These are phyloP conservation scores for Caenorhabditis parvicauda DNA, from an alignment of 2,888 invertebrate genomes.

Conservation along the genomic window DNA sequence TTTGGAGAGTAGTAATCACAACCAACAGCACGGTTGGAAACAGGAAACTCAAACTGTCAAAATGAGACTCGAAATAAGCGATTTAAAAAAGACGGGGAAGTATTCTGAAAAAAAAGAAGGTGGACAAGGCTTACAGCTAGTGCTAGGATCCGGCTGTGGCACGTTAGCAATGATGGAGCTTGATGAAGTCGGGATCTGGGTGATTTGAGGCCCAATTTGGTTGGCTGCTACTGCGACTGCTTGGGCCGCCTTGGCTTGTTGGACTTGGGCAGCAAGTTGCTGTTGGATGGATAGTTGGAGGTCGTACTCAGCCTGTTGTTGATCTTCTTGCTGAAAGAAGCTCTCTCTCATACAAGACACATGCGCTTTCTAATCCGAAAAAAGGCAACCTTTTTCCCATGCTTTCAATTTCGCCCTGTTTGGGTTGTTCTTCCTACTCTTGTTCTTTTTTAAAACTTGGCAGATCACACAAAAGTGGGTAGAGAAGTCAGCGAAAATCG, in stretches of 20 bases:
- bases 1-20: no score
- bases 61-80: no score
- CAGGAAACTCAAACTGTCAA: no score
- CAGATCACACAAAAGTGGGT: no score
- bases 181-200: not conserved
- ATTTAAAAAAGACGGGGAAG: not conserved
- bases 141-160: conserved; percentile 39
- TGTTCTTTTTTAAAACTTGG: no score
- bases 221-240: conserved; percentile 13
- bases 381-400: not conserved
- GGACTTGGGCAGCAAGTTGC: conserved; percentile 30
- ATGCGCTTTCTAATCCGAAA: conserved; percentile 19
- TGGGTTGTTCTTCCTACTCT: no score
- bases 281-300: conserved; percentile 39
- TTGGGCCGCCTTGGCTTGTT: conserved; percentile 4
- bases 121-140: conserved; percentile 40
- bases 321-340: conserved; percentile 36
- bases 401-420: not conserved
- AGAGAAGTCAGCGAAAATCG: no score
- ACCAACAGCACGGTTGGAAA: no score
- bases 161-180: conserved; percentile 5
- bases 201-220: conserved; percentile 27
- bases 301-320: conserved; percentile 33
- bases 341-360: conserved; percentile 28
- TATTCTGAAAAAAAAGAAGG: conserved; percentile 6